These are phyloP conservation scores for Cercocebus atys DNA, from an alignment of 2,113 vertebrate species.

Conservation along the genomic window DNA sequence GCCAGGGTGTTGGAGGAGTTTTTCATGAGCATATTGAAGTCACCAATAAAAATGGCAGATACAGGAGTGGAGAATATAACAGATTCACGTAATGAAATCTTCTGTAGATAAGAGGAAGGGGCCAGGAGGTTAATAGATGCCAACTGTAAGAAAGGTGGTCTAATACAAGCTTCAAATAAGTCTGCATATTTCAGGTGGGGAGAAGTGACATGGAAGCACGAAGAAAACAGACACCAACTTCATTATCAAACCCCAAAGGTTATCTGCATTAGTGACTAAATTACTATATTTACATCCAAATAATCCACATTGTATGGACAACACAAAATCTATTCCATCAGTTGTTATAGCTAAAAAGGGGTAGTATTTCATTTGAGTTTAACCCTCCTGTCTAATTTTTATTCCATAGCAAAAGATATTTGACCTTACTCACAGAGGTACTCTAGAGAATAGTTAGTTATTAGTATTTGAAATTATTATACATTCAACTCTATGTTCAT, in stretches of 20 bases:
- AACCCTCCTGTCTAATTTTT: conserved; percentile 34
- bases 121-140: not conserved
- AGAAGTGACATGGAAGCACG: not conserved
- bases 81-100: not conserved
- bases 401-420: conserved; percentile 38
- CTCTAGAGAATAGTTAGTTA: conserved; percentile 39
- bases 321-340: not conserved
- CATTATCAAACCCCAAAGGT: not conserved
- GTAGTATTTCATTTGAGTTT: not conserved
- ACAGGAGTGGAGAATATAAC: not conserved
- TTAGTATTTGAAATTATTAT: conserved; percentile 43
- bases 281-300: conserved; percentile 26
- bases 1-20: not conserved
- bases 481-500: conserved; percentile 17
- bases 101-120: not conserved
- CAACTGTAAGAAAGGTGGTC: not conserved
- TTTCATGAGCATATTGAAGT: not conserved
- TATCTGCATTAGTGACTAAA: not conserved
- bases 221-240: not conserved
- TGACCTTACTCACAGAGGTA: conserved; percentile 25
- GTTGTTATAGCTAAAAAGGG: not conserved
- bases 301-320: not conserved
- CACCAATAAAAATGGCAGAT: not conserved
- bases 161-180: not conserved
- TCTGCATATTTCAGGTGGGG: not conserved